Evolutionary conservation across 2,797 vertebrate genomes (phyloP), one percentile per base, ranked within the genome.

Genomic region (Triplophysa yarkandensis): DNA sequence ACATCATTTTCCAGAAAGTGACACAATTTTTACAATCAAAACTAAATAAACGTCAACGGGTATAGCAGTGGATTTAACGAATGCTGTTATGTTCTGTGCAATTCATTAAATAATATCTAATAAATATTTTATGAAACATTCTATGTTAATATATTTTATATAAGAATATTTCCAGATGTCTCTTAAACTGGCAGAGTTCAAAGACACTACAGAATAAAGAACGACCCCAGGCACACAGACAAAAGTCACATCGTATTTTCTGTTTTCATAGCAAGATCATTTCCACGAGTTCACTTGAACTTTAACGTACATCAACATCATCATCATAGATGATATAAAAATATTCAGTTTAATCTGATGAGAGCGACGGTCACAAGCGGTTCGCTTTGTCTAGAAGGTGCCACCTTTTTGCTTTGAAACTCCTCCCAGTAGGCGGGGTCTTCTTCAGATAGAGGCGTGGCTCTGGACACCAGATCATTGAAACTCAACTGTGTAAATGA

Each of bases 401-500:
- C 85, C 75, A 96, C 94, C 43, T 89, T 90, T 86, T 95, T 98
- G 64, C 81, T 92, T 82, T 87, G 88, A 86, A 97, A 98, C 81
- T 85, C 91, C 81, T 96, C 94, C 97, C 97, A 99, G 85, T 91
- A 93, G 27, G 90, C 83, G 68, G 92, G 84, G 86, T 99, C 95
- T 85, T 98, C 80, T 76, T 92, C 90, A 34, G 90, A n/a, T 16
- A 98, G 87, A 72, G 96, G 94, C 62, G 90, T 84, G 72, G 95
- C 95, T 19, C 89, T 91, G 4, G 90, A 81, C 55, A 95, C 87
- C 85, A 98, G 92, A 71, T 99, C 95, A 65, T 86, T 84, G 83
- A 95, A 98, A 25, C 89, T 92, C 87, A 99, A 77, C 77, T 92
- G 28, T 0, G 84, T 92, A 80, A 98, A 98, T 2, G 88, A 64